A percentile compares a stretch with the other conserved stretches of the same genome.
Conservation (phyloP, 2,888 invertebrate species). For the Hofmannophila pseudospretella region DNA sequence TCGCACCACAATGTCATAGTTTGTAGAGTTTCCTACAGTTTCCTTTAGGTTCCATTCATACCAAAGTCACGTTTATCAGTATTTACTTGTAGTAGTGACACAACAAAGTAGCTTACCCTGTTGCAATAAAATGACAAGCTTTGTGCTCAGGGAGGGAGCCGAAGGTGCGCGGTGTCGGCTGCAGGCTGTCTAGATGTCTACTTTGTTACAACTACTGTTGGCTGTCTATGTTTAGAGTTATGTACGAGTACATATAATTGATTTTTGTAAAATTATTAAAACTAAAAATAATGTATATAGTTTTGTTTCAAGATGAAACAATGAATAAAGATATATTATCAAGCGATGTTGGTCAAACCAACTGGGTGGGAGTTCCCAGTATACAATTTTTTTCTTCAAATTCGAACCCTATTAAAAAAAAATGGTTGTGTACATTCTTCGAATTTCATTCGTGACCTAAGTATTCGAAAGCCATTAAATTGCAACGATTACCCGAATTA, state of each 20-base stretch:
- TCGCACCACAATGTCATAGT: no score
- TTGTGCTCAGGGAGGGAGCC: constrained; percentile 14
- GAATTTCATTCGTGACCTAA: constrained; percentile 37
- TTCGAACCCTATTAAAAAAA: no score
- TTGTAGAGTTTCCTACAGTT: no score
- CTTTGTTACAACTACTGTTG: constrained; percentile 15
- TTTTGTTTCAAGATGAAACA: no score
- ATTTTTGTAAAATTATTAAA: no score
- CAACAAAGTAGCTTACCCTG: not conserved
- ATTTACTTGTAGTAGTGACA: not conserved
- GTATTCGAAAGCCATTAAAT: constrained; percentile 31
- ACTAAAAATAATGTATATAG: no score
- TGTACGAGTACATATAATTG: not conserved
- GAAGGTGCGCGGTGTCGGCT: constrained; percentile 15
- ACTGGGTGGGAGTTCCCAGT: no score
- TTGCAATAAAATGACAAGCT: constrained; percentile 20
- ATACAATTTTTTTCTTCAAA: no score
- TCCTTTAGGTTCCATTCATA: not conserved
- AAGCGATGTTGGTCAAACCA: no score
- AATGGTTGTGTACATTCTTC: constrained; percentile 13
- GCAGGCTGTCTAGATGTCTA: constrained; percentile 21
- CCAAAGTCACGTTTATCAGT: not conserved
- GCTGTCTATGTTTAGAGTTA: not conserved
- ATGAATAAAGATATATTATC: no score
- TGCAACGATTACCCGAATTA: constrained; percentile 27